Conservation (phyloP, 1,140 invertebrate genomes). For the Chelonus insularis region DNA sequence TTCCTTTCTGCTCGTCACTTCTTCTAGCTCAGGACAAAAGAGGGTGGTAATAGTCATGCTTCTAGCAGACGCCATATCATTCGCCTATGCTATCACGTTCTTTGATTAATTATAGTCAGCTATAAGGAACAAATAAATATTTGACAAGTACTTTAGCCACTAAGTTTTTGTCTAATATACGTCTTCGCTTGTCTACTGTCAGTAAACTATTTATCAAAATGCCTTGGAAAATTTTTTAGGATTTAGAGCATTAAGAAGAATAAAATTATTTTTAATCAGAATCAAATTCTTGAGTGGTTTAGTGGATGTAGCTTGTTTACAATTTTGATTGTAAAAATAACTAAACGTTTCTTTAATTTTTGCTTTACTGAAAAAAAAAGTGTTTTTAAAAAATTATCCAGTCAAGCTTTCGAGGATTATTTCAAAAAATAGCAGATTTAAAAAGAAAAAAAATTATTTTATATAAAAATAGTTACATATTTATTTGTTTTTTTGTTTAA, state of each 20-base stretch:
- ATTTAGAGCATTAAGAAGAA: background rate
- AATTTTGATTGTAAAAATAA: too few relatives aligned
- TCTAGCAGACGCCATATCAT: conserved; percentile 7
- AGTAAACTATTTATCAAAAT: background rate
- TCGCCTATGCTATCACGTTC: conserved; percentile 25
- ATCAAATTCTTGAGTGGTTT: too few relatives aligned
- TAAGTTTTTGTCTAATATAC: background rate
- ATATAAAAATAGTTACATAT: too few relatives aligned
- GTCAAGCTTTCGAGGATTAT: too few relatives aligned
- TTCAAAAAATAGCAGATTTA: too few relatives aligned
- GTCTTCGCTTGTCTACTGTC: background rate
- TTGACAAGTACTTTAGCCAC: conserved; percentile 21
- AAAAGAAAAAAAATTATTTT: too few relatives aligned
- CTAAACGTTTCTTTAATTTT: too few relatives aligned
- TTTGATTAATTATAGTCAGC: conserved; percentile 31
- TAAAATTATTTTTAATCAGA: background rate
- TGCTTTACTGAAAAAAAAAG: too few relatives aligned
- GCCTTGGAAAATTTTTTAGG: background rate
- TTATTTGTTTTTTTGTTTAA: too few relatives aligned
- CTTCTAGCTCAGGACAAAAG: conserved; percentile 19
- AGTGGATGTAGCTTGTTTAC: too few relatives aligned
- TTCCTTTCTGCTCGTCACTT: background rate
- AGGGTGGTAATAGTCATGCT: conserved; percentile 11
- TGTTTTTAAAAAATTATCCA: too few relatives aligned
- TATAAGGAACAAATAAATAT: conserved; percentile 30